Conservation (phyloP, 2,113 vertebrate species). For the Blennius ocellaris region DNA sequence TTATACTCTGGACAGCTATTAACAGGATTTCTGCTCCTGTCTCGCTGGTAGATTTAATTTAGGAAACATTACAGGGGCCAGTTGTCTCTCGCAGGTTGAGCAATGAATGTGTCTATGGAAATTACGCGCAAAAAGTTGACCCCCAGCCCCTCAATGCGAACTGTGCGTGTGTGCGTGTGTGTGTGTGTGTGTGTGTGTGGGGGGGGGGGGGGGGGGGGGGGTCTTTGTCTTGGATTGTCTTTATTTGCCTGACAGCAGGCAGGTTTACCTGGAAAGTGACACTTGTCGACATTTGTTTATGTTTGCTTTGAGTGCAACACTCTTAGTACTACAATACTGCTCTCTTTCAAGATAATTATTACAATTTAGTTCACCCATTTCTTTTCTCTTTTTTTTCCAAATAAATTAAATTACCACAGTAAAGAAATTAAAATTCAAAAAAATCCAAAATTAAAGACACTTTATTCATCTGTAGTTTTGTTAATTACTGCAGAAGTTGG, state of each 20-base stretch:
- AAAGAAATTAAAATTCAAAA: slow-evolving; percentile 11
- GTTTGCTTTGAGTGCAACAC: neutral
- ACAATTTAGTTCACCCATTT: slow-evolving; percentile 3
- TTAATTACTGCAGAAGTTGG: neutral
- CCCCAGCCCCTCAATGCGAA: too few relatives aligned
- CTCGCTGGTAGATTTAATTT: slow-evolving; percentile 79
- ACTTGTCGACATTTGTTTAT: neutral
- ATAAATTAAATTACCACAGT: too few relatives aligned
- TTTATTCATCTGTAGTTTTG: neutral
- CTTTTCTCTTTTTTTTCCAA: neutral
- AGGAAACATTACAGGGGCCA: slow-evolving; percentile 55
- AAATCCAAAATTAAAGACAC: neutral
- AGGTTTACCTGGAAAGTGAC: slow-evolving; percentile 3
- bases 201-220: too few relatives aligned
- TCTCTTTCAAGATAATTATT: slow-evolving; percentile 1
- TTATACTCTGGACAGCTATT: slow-evolving; percentile 84
- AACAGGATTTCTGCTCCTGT: slow-evolving; percentile 89
- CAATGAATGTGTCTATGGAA: neutral
- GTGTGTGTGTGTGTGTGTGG: neutral
- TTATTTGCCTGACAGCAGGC: neutral
- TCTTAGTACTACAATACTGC: neutral
- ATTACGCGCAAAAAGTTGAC: too few relatives aligned
- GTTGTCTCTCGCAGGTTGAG: slow-evolving; percentile 41
- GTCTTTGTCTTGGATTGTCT: slow-evolving; percentile 4
- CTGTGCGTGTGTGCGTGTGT: too few relatives aligned